phyloP scores from a whole-genome alignment of 2,888 invertebrate species.

The Gandaritis pyraliata region DNA sequence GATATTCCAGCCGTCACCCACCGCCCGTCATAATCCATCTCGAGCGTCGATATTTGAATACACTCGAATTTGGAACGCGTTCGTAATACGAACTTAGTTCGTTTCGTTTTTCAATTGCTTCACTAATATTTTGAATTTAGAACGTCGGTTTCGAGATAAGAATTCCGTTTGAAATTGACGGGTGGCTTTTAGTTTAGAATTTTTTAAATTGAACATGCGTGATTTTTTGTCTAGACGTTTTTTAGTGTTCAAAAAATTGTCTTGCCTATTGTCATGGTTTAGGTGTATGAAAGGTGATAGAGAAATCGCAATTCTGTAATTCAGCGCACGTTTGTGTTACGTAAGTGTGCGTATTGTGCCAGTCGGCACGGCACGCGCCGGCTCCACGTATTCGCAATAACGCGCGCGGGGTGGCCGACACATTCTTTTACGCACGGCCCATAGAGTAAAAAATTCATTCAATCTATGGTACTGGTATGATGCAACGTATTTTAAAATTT shows the following conservation, averaged over 20 bases:
- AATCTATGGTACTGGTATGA: slow-evolving; percentile 35
- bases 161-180: slow-evolving; percentile 44
- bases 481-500: slow-evolving; percentile 26
- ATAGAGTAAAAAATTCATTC: slow-evolving; percentile 55
- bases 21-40: slow-evolving; percentile 76
- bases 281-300: slow-evolving; percentile 72
- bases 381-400: slow-evolving; percentile 67
- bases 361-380: slow-evolving; percentile 75
- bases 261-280: slow-evolving; percentile 62
- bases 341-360: slow-evolving; percentile 67
- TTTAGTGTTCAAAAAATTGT: slow-evolving; percentile 60
- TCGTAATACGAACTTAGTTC: slow-evolving; percentile 78
- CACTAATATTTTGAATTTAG: slow-evolving; percentile 82
- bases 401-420: slow-evolving; percentile 72
- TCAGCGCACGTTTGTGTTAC: slow-evolving; percentile 75
- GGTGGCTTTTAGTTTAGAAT: slow-evolving; percentile 43
- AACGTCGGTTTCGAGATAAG: slow-evolving; percentile 72
- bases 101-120: slow-evolving; percentile 83
- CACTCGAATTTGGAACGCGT: slow-evolving; percentile 80
- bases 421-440: slow-evolving; percentile 67
- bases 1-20: slow-evolving; percentile 65
- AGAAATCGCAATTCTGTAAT: slow-evolving; percentile 77
- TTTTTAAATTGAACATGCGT: slow-evolving; percentile 42
- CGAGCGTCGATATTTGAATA: slow-evolving; percentile 80
- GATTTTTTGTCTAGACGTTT: slow-evolving; percentile 68